Conservation (phyloP, 2,888 invertebrate genomes). For the Meta bourneti region DNA sequence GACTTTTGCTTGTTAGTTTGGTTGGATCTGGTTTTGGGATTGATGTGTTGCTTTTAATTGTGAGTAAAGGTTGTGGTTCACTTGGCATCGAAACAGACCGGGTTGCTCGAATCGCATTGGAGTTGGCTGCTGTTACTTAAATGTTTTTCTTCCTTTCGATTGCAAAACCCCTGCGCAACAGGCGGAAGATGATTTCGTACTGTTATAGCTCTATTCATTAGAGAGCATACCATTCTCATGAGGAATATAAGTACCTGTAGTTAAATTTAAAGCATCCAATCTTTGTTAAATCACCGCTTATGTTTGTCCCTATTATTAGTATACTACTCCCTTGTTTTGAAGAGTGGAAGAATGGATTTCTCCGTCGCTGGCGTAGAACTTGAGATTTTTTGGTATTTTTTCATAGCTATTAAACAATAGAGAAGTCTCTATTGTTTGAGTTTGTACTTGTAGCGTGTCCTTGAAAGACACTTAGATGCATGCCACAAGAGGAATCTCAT, state of each 20-base stretch:
- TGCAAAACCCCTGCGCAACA: background rate
- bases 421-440: background rate
- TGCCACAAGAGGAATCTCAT: background rate
- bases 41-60: slow-evolving; percentile 45
- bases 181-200: background rate
- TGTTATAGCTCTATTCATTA: background rate
- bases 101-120: background rate
- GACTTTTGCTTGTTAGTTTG: background rate
- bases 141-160: no score
- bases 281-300: background rate
- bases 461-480: background rate
- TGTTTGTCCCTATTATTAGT: background rate
- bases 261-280: background rate
- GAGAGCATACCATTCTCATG: background rate
- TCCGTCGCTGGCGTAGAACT: background rate
- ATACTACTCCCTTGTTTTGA: background rate
- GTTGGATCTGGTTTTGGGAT: slow-evolving; percentile 14
- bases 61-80: slow-evolving; percentile 39
- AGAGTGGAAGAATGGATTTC: background rate
- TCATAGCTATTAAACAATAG: background rate
- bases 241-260: background rate
- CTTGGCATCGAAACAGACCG: slow-evolving; percentile 14
- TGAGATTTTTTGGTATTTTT: background rate
- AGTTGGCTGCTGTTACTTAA: no score
- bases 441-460: background rate